Evolutionary conservation across 2,888 invertebrate genomes (phyloP).

Genomic region (Perdita meconis): DNA sequence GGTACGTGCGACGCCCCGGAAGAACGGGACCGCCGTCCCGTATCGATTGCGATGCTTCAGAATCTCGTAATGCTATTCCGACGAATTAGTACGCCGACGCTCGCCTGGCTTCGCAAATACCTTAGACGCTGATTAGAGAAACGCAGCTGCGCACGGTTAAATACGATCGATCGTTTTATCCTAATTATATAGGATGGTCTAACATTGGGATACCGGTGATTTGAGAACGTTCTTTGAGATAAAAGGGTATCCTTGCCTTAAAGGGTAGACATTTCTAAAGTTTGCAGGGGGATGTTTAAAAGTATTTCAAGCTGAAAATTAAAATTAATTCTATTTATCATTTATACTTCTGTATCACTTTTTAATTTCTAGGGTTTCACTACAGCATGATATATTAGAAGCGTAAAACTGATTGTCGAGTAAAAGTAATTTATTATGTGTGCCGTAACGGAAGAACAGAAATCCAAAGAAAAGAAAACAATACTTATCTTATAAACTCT

Average conservation of each 20-base stretch:
- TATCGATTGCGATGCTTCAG: slow-evolving; percentile 57
- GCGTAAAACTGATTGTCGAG: too few species aligned
- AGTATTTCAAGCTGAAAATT: too few species aligned
- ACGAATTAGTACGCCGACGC: slow-evolving; percentile 62
- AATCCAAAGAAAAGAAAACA: too few species aligned
- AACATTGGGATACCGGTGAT: not conserved
- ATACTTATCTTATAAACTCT: too few species aligned
- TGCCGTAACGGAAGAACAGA: too few species aligned
- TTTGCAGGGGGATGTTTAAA: too few species aligned
- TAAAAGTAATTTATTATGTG: too few species aligned
- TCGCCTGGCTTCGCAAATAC: slow-evolving; percentile 47
- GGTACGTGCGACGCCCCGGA: slow-evolving; percentile 53
- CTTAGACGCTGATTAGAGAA: slow-evolving; percentile 54
- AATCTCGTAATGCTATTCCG: slow-evolving; percentile 45
- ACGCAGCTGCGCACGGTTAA: slow-evolving; percentile 47
- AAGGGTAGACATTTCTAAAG: too few species aligned
- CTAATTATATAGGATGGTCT: slow-evolving; percentile 7
- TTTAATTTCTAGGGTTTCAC: too few species aligned
- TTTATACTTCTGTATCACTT: too few species aligned
- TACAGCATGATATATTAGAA: too few species aligned
- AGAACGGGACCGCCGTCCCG: slow-evolving; percentile 48
- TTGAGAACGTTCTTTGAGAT: not conserved
- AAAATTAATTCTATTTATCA: too few species aligned
- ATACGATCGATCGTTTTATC: slow-evolving; percentile 5
- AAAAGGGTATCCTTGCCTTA: not conserved